These are phyloP conservation scores for Drosophila subquinaria DNA, from an alignment of 2,888 invertebrate species.

Conservation along the genomic window DNA sequence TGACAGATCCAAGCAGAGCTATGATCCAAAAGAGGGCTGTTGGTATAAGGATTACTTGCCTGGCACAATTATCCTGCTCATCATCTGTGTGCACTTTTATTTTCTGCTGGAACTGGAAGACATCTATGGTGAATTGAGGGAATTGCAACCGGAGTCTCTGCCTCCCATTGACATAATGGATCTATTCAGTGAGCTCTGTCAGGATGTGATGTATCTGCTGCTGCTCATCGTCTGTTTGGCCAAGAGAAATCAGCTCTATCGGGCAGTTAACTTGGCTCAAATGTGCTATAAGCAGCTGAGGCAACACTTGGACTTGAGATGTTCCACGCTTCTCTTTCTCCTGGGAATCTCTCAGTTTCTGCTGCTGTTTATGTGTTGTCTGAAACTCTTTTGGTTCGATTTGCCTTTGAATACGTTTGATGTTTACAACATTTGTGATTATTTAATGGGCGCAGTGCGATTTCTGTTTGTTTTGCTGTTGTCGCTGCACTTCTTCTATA, in stretches of 20 bases:
- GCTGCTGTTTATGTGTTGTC: constrained; percentile 17
- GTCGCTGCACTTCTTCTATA: constrained; percentile 38
- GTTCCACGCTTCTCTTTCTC: constrained; percentile 13
- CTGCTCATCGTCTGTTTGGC: constrained; percentile 20
- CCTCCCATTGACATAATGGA: background rate
- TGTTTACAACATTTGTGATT: background rate
- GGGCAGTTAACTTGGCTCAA: constrained; percentile 42
- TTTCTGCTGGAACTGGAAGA: background rate
- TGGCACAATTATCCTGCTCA: background rate
- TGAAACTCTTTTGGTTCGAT: constrained; percentile 18
- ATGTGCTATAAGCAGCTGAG: constrained; percentile 20
- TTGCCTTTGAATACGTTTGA: background rate
- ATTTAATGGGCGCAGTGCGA: constrained; percentile 15
- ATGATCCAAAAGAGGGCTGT: background rate
- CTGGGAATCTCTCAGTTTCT: constrained; percentile 24
- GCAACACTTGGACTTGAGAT: constrained; percentile 10
- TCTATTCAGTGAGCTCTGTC: background rate
- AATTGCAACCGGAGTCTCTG: background rate
- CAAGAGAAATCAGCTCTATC: constrained; percentile 20
- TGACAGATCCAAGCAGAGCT: constrained; percentile 24
- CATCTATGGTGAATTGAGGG: background rate
- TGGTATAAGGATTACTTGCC: constrained; percentile 11
- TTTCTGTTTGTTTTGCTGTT: constrained; percentile 26
- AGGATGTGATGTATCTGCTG: background rate
- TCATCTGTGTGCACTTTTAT: background rate